Percentiles rank a stretch among this genome's conserved stretches.
Evolutionary conservation across 2,888 invertebrate species (phyloP).

Genomic region (Nomada flava): DNA sequence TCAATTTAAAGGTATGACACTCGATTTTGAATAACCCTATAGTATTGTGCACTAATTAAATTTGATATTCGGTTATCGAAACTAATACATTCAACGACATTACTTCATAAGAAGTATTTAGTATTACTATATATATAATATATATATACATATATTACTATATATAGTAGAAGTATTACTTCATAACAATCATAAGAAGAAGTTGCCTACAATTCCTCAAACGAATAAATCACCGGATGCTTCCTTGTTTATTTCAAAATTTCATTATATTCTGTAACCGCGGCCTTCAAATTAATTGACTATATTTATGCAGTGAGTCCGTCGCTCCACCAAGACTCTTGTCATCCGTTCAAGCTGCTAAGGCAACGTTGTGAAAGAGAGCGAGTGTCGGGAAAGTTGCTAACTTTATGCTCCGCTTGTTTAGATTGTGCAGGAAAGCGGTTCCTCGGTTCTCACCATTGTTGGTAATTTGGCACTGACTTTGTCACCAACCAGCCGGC

Average conservation of each 20-base stretch:
- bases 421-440: conserved; percentile 79
- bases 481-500: conserved; percentile 67
- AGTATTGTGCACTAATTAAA: too few relatives aligned
- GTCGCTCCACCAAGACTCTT: conserved; percentile 66
- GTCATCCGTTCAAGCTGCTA: conserved; percentile 62
- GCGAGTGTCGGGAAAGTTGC: conserved; percentile 77
- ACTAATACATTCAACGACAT: too few relatives aligned
- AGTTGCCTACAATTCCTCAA: neutral
- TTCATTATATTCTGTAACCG: neutral
- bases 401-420: conserved; percentile 80
- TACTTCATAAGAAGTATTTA: too few relatives aligned
- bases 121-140: too few relatives aligned
- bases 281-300: conserved; percentile 5
- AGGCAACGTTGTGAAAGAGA: conserved; percentile 74
- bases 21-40: too few relatives aligned
- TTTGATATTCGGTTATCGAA: too few relatives aligned
- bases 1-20: too few relatives aligned
- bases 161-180: too few relatives aligned
- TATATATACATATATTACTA: too few relatives aligned
- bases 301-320: conserved; percentile 13
- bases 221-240: neutral
- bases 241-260: neutral
- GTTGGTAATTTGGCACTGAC: conserved; percentile 79
- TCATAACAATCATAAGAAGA: too few relatives aligned
- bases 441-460: conserved; percentile 72